Percentiles rank a stretch among this genome's conserved stretches.
Evolutionary conservation across 2,113 vertebrate genomes (phyloP).

Genomic region (Pluvianellus socialis): DNA sequence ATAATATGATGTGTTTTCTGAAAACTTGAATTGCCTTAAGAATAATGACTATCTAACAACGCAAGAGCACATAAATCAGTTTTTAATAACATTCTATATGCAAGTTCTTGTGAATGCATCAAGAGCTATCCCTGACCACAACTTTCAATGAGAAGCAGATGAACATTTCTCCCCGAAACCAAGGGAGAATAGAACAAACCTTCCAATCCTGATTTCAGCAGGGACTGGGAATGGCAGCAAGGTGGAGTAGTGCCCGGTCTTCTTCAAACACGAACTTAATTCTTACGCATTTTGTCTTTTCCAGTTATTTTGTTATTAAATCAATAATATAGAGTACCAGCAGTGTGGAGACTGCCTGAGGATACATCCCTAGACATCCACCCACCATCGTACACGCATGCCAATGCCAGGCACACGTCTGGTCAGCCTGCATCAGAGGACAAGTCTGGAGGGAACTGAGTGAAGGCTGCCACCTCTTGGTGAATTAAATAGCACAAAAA

Average conservation of each 20-base stretch:
- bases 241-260: neutral
- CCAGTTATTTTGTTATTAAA: neutral
- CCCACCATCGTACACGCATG: accelerated
- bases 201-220: neutral
- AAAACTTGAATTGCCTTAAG: neutral
- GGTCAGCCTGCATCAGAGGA: neutral
- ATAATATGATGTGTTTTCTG: neutral
- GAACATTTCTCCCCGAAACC: neutral
- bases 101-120: neutral
- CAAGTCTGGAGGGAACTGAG: neutral
- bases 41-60: neutral
- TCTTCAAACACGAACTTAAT: neutral
- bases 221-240: neutral
- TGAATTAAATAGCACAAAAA: neutral
- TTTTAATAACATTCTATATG: neutral
- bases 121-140: neutral
- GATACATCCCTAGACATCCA: neutral
- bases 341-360: neutral
- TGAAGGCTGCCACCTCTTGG: constrained; percentile 39
- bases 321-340: neutral
- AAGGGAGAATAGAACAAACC: neutral
- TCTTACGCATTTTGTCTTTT: neutral
- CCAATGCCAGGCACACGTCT: neutral
- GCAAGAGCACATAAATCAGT: neutral
- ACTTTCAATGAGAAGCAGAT: neutral